A percentile compares a stretch with the other conserved stretches of the same genome.
Evolutionary conservation across 2,113 vertebrate species (phyloP).

Genomic region (Porphyrio hochstetteri): DNA sequence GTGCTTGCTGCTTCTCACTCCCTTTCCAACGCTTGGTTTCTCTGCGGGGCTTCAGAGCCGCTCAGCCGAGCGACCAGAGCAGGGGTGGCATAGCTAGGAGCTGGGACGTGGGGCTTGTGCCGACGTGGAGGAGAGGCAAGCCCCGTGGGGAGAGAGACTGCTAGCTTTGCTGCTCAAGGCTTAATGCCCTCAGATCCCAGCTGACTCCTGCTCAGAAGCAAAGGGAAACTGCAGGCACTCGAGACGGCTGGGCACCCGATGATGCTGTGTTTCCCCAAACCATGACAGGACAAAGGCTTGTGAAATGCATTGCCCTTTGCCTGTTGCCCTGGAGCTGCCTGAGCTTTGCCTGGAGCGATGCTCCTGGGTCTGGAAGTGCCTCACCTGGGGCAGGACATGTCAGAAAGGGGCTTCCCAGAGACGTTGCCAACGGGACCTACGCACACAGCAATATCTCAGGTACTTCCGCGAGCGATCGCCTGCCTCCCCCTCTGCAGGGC

Average conservation of each 20-base stretch:
- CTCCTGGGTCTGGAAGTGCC: background rate
- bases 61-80: background rate
- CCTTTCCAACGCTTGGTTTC: background rate
- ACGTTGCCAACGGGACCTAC: background rate
- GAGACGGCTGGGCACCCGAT: rapidly evolving
- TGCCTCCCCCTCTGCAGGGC: background rate
- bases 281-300: background rate
- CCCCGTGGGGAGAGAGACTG: background rate
- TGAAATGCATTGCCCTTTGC: background rate
- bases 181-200: slow-evolving; percentile 57
- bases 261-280: background rate
- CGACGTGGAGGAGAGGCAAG: background rate
- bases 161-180: slow-evolving; percentile 40
- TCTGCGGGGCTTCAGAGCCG: rapidly evolving
- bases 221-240: background rate
- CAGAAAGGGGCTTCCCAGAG: background rate
- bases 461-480: background rate
- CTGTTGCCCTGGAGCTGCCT: slow-evolving; percentile 58
- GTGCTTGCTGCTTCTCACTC: background rate
- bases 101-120: background rate
- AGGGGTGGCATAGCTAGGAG: background rate
- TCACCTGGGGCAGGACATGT: background rate
- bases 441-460: slow-evolving; percentile 50
- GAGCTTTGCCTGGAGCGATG: background rate
- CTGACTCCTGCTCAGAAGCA: slow-evolving; percentile 20